Base-by-base conservation (phyloP, 2,888 invertebrate genomes). In the Leistus spinibarbis region DNA sequence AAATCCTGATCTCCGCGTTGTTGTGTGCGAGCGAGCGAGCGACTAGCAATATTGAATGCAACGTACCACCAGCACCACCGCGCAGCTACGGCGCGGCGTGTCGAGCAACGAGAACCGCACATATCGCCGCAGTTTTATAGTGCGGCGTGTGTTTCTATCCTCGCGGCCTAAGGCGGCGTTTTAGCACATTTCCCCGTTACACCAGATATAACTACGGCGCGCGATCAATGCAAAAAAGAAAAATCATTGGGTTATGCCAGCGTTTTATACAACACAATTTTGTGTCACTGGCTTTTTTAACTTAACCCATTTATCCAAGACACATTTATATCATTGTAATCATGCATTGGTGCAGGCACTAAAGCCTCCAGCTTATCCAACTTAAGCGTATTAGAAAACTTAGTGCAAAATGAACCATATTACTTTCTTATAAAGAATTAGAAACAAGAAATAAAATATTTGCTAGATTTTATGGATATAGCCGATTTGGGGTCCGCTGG, bases 221-320 rank as follows among this genome's bases (percentile, higher is more conserved):
- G 24, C 69, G 69, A 69, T 69, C 69, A 69, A 69, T 69, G 69
- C 60, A 40, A 69, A 69, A 69, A 40, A 69, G 60, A 69, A 60
- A 69, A 69, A 69, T 69, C 69, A 69, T 69, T 69, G 60, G 57
- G 60, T 69, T 69, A 69, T 69, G 60, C 57, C 60, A 57, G 56
- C 57, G 24, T 67, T 69, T 56, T 69, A 57, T 40, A 40, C 40
- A 40, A 57, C 13, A 40, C 40, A 40, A 40, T 40, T 10, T 40
- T 40, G 40, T 5, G 40, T 40, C 40, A 1, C 40, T 40, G 2
- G 40, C 10, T 5, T 40, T 7, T 40, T 10, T n/a, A n/a, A n/a
- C n/a, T n/a, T n/a, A n/a, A n/a, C n/a, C n/a, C n/a, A n/a, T n/a
- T n/a, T n/a, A n/a, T n/a, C n/a, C n/a, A n/a, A n/a, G n/a, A n/a